These are phyloP conservation scores for Trinorchestia longiramus DNA, from an alignment of 1,140 invertebrate species.

Conservation along the genomic window DNA sequence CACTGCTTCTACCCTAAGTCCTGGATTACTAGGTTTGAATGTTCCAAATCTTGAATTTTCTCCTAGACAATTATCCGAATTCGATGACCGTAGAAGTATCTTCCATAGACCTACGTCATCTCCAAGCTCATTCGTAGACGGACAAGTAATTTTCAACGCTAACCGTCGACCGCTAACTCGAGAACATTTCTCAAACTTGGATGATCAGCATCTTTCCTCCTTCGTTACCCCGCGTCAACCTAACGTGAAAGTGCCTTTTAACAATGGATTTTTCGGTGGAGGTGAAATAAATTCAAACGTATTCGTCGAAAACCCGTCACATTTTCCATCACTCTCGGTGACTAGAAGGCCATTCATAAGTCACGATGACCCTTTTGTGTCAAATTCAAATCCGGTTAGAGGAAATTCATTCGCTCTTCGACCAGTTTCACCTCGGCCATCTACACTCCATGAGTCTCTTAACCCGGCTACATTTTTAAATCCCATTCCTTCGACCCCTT, in stretches of 20 bases:
- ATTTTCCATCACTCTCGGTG: not conserved
- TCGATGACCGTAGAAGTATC: not conserved
- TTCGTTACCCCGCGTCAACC: conserved; percentile 29
- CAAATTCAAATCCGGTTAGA: not conserved
- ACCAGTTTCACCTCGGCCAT: not conserved
- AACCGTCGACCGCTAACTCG: not conserved
- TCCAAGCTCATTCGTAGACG: not conserved
- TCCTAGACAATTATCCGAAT: not conserved
- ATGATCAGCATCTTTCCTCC: not conserved
- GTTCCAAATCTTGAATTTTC: not conserved
- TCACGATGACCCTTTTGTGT: not conserved
- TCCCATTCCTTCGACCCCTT: not conserved
- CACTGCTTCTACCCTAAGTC: not conserved
- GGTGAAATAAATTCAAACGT: conserved; percentile 11
- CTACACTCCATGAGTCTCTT: not conserved
- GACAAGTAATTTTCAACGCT: not conserved
- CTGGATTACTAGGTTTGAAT: not conserved
- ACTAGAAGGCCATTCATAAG: not conserved
- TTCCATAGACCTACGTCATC: conserved; percentile 25
- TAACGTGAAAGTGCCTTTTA: not conserved
- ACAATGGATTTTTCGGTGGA: conserved; percentile 4
- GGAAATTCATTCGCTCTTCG: conserved; percentile 32
- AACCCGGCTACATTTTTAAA: conserved; percentile 21
- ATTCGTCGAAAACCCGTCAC: not conserved
- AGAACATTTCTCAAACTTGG: not conserved